Conservation (phyloP, 2,888 invertebrate species). For the Autographa gamma region DNA sequence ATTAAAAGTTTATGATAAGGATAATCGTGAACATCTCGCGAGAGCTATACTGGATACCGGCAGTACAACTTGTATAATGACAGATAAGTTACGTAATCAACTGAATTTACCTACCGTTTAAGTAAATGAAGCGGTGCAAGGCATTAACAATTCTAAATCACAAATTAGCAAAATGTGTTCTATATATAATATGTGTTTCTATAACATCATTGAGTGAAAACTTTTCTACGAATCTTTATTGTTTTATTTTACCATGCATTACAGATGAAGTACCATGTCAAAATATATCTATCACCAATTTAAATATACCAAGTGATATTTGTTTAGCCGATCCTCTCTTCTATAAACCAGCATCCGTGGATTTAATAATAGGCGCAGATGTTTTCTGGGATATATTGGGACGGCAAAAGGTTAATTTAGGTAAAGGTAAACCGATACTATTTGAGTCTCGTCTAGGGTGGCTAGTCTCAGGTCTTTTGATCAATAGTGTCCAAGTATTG, state of each 20-base stretch:
- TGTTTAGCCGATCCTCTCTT: not conserved
- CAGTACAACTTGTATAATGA: conserved; percentile 11
- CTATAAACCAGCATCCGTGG: conserved; percentile 53
- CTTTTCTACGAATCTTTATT: not conserved
- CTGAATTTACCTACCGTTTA: not conserved
- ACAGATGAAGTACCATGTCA: not conserved
- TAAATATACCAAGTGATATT: not conserved
- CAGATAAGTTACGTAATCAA: conserved; percentile 13
- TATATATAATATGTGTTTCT: too few relatives aligned
- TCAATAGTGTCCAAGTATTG: conserved; percentile 13
- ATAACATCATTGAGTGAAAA: not conserved
- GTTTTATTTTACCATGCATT: not conserved
- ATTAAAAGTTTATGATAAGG: not conserved
- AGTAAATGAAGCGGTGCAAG: conserved; percentile 29
- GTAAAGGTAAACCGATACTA: conserved; percentile 27
- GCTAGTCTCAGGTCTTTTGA: conserved; percentile 7
- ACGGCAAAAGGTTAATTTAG: conserved; percentile 36
- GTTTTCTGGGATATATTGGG: conserved; percentile 54
- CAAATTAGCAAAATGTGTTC: not conserved
- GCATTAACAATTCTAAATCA: conserved; percentile 36
- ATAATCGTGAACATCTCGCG: conserved; percentile 8
- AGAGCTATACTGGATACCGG: conserved; percentile 8
- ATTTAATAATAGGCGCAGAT: conserved; percentile 14
- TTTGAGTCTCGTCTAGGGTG: conserved; percentile 21
- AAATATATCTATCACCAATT: not conserved